Base-by-base conservation (phyloP, 1,140 invertebrate species). In the Prorops nasuta region DNA sequence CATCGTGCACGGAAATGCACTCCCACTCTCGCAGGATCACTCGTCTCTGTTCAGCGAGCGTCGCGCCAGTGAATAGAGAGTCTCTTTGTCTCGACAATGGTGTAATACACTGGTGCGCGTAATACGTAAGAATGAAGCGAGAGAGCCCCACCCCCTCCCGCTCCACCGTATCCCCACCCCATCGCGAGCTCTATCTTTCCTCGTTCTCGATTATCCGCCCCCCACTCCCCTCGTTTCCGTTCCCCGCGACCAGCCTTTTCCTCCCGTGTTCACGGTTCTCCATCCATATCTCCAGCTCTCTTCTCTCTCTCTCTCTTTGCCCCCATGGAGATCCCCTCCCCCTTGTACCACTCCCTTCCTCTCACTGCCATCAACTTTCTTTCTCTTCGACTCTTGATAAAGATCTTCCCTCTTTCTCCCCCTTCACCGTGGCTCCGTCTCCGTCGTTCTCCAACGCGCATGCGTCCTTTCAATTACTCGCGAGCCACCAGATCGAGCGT, bases 121-220 rank as follows among this genome's bases (percentile, higher is more conserved):
- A 56, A 63, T 51, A 60, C 36, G 45, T 51, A 63, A 64, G 54
- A 63, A 63, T 54, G 44, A 21, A 58, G 38, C 45, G 34, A 35
- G 49, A 49, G 38, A 42, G 28, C 15, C 36, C 18, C 15, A 41
- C 40, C 35, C 49, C 14, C 44, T 28, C 16, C 21, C 2, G 42
- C n/a, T 50, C 20, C 20, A n/a, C 36, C 18, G 8, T 36, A 44
- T 43, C 19, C 15, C 22, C 21, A 12, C 21, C 20, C 10, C 37
- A 48, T 48, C 46, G 49, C 55, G 16, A 32, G 43, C 44, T 4
- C 24, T 4, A 28, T 10, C 4, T 28, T 41, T 20, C 45, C 55
- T 31, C 49, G 50, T 35, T 35, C 37, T 39, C 44, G 19, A 31
- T 47, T 50, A 46, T 35, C 37, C n/a, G 39, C 24, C 24, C 10